Evolutionary conservation across 2,888 invertebrate species (phyloP).

Genomic region (Drosophila kuntzei): DNA sequence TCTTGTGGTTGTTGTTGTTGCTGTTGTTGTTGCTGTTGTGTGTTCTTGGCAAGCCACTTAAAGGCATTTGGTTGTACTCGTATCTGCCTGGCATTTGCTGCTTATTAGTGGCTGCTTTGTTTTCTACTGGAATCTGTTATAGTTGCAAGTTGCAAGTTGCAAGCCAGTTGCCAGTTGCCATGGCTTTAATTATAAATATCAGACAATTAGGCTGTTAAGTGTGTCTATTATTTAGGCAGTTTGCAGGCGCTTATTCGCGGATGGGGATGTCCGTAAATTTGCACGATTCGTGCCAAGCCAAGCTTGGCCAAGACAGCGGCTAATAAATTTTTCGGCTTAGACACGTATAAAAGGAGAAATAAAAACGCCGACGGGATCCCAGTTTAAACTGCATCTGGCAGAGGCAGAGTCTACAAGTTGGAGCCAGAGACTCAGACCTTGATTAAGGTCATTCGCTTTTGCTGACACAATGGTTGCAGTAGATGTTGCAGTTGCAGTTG

Average conservation of each 20-base stretch:
- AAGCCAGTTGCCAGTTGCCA: slow-evolving; percentile 14
- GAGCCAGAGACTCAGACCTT: slow-evolving; percentile 71
- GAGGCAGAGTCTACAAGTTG: slow-evolving; percentile 6
- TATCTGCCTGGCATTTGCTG: slow-evolving; percentile 52
- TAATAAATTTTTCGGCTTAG: slow-evolving; percentile 68
- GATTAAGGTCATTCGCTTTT: slow-evolving; percentile 84
- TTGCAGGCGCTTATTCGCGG: slow-evolving; percentile 12
- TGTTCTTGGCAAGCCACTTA: slow-evolving; percentile 19
- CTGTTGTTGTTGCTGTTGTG: slow-evolving; percentile 2
- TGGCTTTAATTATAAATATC: slow-evolving; percentile 66
- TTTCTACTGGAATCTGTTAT: slow-evolving; percentile 50
- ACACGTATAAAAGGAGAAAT: slow-evolving; percentile 31
- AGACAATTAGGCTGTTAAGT: slow-evolving; percentile 73
- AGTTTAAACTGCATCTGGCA: slow-evolving; percentile 52
- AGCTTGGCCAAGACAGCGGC: slow-evolving; percentile 40
- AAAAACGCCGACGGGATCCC: slow-evolving; percentile 17
- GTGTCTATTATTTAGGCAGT: slow-evolving; percentile 61
- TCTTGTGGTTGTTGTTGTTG: slow-evolving; percentile 1
- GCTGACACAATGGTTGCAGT: slow-evolving; percentile 52
- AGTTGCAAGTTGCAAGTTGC: slow-evolving; percentile 27
- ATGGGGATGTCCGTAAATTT: slow-evolving; percentile 35
- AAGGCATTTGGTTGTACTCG: slow-evolving; percentile 20
- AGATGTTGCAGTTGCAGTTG: not conserved
- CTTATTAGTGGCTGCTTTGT: slow-evolving; percentile 59
- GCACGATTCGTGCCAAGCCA: slow-evolving; percentile 30